These are phyloP conservation scores for Gymnocephalus cernua DNA, from an alignment of 2,113 vertebrate species.

Conservation along the genomic window DNA sequence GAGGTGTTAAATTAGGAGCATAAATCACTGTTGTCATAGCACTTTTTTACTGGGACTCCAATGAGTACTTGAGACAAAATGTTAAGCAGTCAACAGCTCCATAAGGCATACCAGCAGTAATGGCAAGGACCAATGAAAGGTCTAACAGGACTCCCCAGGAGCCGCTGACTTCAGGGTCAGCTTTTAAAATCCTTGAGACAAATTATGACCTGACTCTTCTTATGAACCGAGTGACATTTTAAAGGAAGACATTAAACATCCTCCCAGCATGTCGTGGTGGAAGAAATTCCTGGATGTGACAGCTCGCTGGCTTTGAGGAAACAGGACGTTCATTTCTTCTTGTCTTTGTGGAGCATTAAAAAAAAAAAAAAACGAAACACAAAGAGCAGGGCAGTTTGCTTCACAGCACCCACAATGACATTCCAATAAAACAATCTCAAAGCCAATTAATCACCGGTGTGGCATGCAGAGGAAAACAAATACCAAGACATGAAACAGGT, in stretches of 20 bases:
- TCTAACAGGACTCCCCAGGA: conserved; percentile 35
- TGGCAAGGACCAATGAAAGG: conserved; percentile 41
- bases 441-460: conserved; percentile 81
- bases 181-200: conserved; percentile 58
- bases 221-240: conserved; percentile 43
- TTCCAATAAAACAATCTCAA: conserved; percentile 77
- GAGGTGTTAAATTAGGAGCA: conserved; percentile 49
- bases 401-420: conserved; percentile 65
- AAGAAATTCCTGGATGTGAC: conserved; percentile 59
- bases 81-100: conserved; percentile 54
- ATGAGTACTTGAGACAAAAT: conserved; percentile 54
- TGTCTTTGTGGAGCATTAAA: conserved; percentile 48
- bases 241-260: conserved; percentile 59
- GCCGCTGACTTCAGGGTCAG: conserved; percentile 31
- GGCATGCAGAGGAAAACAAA: conserved; percentile 77
- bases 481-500: conserved; percentile 73
- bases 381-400: conserved; percentile 64
- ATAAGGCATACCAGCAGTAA: conserved; percentile 49
- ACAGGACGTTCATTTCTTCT: conserved; percentile 63
- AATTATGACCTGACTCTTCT: conserved; percentile 45
- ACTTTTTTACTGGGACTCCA: conserved; percentile 42
- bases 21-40: conserved; percentile 55
- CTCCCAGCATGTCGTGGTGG: conserved; percentile 10
- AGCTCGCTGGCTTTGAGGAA: conserved; percentile 49
- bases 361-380: conserved; percentile 64